Base-by-base conservation (phyloP, 2,888 invertebrate genomes). In the Matsumyia berberina region DNA sequence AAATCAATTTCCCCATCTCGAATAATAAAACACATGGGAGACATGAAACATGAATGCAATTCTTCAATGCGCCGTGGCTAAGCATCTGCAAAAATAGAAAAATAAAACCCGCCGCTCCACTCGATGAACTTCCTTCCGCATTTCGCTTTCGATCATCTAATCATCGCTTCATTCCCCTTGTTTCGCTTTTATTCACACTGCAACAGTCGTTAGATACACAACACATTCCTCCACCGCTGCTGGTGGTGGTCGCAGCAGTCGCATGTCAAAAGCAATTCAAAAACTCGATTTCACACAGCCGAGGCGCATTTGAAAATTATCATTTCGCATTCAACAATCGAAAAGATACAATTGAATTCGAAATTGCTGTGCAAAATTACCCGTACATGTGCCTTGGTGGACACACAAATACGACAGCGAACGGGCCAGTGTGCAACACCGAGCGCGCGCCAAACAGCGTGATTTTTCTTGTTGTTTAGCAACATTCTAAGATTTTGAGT, bases 141-240 rank as follows among this genome's bases (percentile, higher is more conserved):
- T 85, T 85, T 85, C 85, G 85, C 85, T 85, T 85, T 85, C 85
- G 70, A 85, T 80, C 74, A 80, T 80, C 74, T 85, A 85, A 85
- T 85, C 85, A 85, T 85, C 69, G 31, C 62, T 51, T 15, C 60
- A 42, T 78, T 69, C 66, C 62, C 37, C 55, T 70, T 69, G 55
- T 62, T 60, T 66, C 55, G 19, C 6, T 58, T 67, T 58, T 69
- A 11, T 64, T 31, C 57, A 19, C 49, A 33, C 19, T 49, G 58
- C 44, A 33, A 51, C 77, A 58, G 57, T 24, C 57, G 29, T 51
- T 51, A 24, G n/a, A 11, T 1, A 24, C 9, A n/a, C 24, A 1
- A 55, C n/a, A 53, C 62, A 66, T 49, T 69, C 31, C 17, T 44
- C 8, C 31, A 17, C 46, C 2, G 37, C 39, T 46, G 9, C 33